Conservation (phyloP, 2,113 vertebrate species). For the Cochlearius cochlearius region DNA sequence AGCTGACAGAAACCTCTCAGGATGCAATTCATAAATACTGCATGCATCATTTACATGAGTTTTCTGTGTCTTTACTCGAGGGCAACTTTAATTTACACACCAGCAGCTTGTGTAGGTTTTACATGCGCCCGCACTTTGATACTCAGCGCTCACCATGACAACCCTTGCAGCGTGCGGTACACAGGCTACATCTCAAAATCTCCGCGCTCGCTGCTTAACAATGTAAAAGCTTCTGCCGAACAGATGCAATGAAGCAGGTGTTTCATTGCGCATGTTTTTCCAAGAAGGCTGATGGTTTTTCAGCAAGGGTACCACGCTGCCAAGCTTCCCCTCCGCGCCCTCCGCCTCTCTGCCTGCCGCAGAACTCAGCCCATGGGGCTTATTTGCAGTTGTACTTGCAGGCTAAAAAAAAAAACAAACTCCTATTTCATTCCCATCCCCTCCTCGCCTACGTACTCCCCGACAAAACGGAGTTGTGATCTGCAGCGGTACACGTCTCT, state of each 20-base stretch:
- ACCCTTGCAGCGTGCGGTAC: background rate
- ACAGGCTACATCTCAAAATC: background rate
- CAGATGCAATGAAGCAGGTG: background rate
- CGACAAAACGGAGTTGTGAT: fast-evolving
- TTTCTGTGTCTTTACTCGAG: background rate
- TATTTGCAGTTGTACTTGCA: background rate
- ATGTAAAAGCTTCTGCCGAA: fast-evolving
- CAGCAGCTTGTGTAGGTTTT: background rate
- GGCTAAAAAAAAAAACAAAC: background rate
- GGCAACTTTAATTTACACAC: background rate
- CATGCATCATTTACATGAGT: background rate
- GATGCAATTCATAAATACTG: background rate
- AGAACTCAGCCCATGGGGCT: fast-evolving
- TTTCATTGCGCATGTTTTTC: background rate
- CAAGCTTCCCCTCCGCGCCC: fast-evolving
- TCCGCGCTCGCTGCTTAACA: background rate
- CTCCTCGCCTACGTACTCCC: fast-evolving
- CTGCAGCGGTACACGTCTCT: fast-evolving
- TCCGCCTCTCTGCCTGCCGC: background rate
- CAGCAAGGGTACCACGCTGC: background rate
- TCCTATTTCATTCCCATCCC: fast-evolving
- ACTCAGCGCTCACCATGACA: background rate
- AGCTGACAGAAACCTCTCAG: background rate
- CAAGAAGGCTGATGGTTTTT: background rate
- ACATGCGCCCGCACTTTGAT: background rate